A percentile compares a stretch with the other conserved stretches of the same genome.
phyloP scores from a whole-genome alignment of 2,888 invertebrate genomes.

The Thymelicus lineola region DNA sequence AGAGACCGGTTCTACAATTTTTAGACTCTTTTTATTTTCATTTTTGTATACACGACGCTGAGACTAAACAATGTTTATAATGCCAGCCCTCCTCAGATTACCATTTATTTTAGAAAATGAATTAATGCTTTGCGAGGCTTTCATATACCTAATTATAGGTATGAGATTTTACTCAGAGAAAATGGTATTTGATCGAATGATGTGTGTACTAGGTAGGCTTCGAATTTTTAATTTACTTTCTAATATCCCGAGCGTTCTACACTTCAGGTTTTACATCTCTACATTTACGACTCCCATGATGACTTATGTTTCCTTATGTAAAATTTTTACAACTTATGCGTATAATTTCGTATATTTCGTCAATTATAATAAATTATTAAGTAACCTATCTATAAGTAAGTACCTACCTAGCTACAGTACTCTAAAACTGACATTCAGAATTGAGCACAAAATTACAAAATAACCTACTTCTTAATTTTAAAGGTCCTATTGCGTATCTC shows the following conservation, averaged over 20 bases:
- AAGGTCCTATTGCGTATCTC: no score
- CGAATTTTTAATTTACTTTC: constrained; percentile 15
- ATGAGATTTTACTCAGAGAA: constrained; percentile 19
- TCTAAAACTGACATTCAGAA: no score
- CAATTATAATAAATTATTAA: no score
- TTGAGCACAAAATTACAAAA: no score
- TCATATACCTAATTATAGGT: constrained; percentile 34
- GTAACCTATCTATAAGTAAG: background rate
- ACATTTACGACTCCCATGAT: no score
- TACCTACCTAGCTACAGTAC: no score
- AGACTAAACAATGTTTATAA: constrained; percentile 84
- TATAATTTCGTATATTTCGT: no score
- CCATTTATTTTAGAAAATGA: constrained; percentile 70
- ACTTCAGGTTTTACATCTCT: no score
- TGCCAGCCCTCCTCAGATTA: constrained; percentile 78
- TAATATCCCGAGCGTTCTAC: background rate
- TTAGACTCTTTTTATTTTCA: constrained; percentile 84
- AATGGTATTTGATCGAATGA: constrained; percentile 7
- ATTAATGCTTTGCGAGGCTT: constrained; percentile 32
- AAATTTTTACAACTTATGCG: no score
- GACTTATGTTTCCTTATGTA: no score
- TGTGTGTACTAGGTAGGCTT: background rate
- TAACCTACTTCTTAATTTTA: no score
- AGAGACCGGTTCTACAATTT: constrained; percentile 83
- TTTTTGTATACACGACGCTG: constrained; percentile 83